phyloP scores from a whole-genome alignment of 2,888 invertebrate genomes.

The Alloscopus bannaensis region DNA sequence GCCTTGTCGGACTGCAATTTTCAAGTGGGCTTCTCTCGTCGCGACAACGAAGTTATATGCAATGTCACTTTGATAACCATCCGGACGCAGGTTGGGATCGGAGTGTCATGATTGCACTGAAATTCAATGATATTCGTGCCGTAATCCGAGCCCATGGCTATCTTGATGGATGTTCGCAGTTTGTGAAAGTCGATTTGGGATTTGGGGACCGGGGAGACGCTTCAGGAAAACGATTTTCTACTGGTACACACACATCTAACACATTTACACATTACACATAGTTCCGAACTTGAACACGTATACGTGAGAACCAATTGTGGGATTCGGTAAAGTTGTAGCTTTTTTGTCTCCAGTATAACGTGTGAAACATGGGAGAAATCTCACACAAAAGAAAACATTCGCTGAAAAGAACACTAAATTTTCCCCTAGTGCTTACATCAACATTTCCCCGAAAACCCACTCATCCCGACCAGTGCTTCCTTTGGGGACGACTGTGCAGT shows the following conservation, averaged over 20 bases:
- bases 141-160: slow-evolving; percentile 40
- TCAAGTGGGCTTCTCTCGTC: background rate
- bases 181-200: slow-evolving; percentile 56
- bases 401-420: too few relatives aligned
- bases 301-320: too few relatives aligned
- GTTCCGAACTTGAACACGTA: slow-evolving; percentile 1
- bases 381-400: background rate
- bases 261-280: background rate
- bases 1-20: slow-evolving; percentile 16
- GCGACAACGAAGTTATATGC: background rate
- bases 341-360: background rate
- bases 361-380: background rate
- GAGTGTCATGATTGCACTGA: slow-evolving; percentile 41
- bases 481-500: slow-evolving; percentile 31
- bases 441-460: slow-evolving; percentile 25
- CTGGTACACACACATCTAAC: slow-evolving; percentile 20
- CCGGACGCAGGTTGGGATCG: slow-evolving; percentile 23
- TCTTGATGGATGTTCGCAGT: slow-evolving; percentile 55
- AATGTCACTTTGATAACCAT: slow-evolving; percentile 42
- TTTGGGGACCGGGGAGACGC: slow-evolving; percentile 33
- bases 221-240: slow-evolving; percentile 38
- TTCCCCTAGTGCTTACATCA: slow-evolving; percentile 38
- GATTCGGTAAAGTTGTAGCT: too few relatives aligned
- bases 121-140: slow-evolving; percentile 49
- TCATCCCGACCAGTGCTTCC: slow-evolving; percentile 17